Percentiles rank a stretch among this genome's conserved stretches.
Conservation (phyloP, 2,888 invertebrate genomes). For the Drosophila niveifrons region DNA sequence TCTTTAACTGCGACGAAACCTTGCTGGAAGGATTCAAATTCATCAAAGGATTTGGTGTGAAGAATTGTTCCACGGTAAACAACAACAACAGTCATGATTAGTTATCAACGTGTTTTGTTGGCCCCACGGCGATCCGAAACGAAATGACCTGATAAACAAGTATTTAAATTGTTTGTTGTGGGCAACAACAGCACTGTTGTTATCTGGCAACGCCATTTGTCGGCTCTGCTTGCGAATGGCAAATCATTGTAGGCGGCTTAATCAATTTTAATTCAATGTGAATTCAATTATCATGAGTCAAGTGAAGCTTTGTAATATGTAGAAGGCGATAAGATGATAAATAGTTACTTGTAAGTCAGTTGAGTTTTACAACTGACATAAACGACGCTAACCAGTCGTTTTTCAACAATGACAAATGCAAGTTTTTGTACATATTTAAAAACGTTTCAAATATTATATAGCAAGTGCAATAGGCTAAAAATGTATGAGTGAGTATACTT, state of each 20-base stretch:
- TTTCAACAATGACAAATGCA: no score
- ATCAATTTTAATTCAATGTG: slow-evolving; percentile 8
- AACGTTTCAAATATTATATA: no score
- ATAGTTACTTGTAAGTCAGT: not conserved
- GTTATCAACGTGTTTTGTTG: slow-evolving; percentile 24
- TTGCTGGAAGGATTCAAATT: slow-evolving; percentile 85
- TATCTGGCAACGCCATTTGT: slow-evolving; percentile 4
- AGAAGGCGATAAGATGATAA: not conserved
- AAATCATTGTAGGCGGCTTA: slow-evolving; percentile 2
- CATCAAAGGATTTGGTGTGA: slow-evolving; percentile 84
- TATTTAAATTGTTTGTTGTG: slow-evolving; percentile 53
- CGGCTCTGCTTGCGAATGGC: slow-evolving; percentile 20
- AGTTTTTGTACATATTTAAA: no score
- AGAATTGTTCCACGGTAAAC: slow-evolving; percentile 85
- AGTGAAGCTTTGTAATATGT: not conserved
- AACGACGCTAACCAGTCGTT: no score
- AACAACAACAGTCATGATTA: slow-evolving; percentile 73
- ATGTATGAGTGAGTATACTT: no score
- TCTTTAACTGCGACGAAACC: slow-evolving; percentile 87
- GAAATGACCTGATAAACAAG: slow-evolving; percentile 50
- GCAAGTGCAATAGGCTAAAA: no score
- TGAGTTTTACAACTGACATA: no score
- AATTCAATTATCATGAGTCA: not conserved
- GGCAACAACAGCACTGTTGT: not conserved
- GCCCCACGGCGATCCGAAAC: slow-evolving; percentile 12